A percentile compares a stretch with the other conserved stretches of the same genome.
phyloP scores from a whole-genome alignment of 2,797 vertebrate genomes.

The Pseudochaenichthys georgianus region DNA sequence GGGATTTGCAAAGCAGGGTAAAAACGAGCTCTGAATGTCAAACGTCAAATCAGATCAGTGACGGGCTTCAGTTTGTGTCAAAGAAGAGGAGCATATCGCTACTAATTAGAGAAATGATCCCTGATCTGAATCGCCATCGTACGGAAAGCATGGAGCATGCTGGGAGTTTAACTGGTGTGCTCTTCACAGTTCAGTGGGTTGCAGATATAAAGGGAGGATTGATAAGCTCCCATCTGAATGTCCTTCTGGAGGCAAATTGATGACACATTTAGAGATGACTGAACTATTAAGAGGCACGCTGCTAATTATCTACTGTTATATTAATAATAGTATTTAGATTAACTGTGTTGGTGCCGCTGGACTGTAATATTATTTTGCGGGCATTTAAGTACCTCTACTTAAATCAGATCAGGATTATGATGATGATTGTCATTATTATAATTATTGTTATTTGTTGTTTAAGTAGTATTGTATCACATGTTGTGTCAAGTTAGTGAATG shows the following conservation, averaged over 20 bases:
- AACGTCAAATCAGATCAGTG: slow-evolving; percentile 45
- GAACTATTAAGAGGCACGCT: slow-evolving; percentile 22
- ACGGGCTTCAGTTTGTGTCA: slow-evolving; percentile 17
- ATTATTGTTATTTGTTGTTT: not conserved
- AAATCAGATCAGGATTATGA: not conserved
- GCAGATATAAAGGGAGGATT: slow-evolving; percentile 36
- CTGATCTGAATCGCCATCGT: slow-evolving; percentile 30
- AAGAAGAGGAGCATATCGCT: slow-evolving; percentile 36
- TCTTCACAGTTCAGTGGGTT: slow-evolving; percentile 49
- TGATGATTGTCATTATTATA: not conserved
- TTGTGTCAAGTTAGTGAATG: too few relatives aligned
- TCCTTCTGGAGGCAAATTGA: slow-evolving; percentile 41
- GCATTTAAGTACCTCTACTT: not conserved
- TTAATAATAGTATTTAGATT: not conserved
- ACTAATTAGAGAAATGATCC: slow-evolving; percentile 59
- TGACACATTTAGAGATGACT: slow-evolving; percentile 28
- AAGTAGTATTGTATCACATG: not conserved
- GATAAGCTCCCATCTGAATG: slow-evolving; percentile 52
- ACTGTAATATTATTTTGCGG: not conserved
- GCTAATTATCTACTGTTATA: slow-evolving; percentile 16
- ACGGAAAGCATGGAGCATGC: slow-evolving; percentile 15
- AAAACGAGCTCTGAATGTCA: slow-evolving; percentile 57
- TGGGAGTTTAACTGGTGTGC: slow-evolving; percentile 32
- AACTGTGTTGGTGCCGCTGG: not conserved
- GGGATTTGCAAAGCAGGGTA: slow-evolving; percentile 46